phyloP scores from a whole-genome alignment of 2,113 vertebrate species.

The Eidolon helvum region DNA sequence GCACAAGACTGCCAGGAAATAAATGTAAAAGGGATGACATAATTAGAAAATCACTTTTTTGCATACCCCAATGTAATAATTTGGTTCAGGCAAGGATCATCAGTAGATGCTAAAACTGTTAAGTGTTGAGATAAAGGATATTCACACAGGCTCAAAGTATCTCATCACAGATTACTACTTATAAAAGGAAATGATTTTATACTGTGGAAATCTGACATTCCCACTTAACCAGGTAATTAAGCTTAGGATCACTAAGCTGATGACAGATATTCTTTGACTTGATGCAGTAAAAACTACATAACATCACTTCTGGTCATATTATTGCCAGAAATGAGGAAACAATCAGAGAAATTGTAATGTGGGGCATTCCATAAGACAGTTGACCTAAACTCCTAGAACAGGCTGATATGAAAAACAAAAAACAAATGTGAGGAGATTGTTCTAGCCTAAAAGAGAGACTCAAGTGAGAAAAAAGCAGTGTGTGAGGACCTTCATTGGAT shows the following conservation, averaged over 20 bases:
- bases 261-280: background rate
- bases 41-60: background rate
- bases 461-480: no score
- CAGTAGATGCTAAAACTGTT: background rate
- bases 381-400: background rate
- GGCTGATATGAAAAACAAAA: background rate
- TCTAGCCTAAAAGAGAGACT: no score
- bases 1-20: background rate
- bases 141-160: background rate
- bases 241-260: background rate
- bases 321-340: background rate
- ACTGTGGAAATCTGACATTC: background rate
- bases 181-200: background rate
- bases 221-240: background rate
- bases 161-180: background rate
- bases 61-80: background rate
- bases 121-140: background rate
- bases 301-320: background rate
- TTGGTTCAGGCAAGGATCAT: background rate
- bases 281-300: background rate
- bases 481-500: no score
- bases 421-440: background rate
- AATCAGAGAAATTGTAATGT: background rate
- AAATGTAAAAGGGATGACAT: background rate
- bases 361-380: background rate